These are phyloP conservation scores for Procambarus clarkii DNA, from an alignment of 1,140 invertebrate species.

Conservation along the genomic window DNA sequence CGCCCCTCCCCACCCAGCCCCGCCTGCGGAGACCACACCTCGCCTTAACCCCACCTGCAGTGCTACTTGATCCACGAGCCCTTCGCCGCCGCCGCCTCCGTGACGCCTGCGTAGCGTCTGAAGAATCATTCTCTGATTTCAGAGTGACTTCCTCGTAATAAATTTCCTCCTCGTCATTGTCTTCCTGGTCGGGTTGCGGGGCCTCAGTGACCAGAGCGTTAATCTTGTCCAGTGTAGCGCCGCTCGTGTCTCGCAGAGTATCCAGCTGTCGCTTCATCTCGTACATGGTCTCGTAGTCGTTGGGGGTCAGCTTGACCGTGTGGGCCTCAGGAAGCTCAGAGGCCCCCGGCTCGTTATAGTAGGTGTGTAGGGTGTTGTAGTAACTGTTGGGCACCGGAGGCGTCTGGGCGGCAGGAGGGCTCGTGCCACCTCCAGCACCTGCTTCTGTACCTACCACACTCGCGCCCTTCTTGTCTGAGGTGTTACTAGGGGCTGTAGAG, in stretches of 20 bases:
- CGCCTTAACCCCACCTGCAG: conserved; percentile 1
- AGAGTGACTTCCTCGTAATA: conserved; percentile 34
- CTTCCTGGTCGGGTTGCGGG: neutral
- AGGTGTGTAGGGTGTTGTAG: conserved; percentile 42
- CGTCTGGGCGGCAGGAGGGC: neutral
- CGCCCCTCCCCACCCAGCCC: neutral
- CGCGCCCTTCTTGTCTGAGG: neutral
- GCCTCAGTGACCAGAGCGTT: conserved; percentile 41
- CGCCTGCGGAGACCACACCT: neutral
- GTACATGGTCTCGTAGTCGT: conserved; percentile 66
- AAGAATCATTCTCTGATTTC: neutral
- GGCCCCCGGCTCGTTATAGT: conserved; percentile 30
- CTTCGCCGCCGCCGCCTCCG: neutral
- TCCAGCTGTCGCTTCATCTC: conserved; percentile 54
- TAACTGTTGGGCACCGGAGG: neutral
- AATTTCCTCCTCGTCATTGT: conserved; percentile 10
- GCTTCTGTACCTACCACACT: neutral
- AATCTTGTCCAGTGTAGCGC: conserved; percentile 13
- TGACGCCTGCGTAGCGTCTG: neutral
- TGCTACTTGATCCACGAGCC: neutral
- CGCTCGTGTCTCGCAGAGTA: conserved; percentile 35
- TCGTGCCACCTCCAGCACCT: neutral
- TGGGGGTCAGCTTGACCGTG: conserved; percentile 17
- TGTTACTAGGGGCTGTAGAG: neutral
- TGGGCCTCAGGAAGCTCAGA: neutral